These are phyloP conservation scores for Drosophila hamatofila DNA, from an alignment of 2,888 invertebrate species.

Conservation along the genomic window DNA sequence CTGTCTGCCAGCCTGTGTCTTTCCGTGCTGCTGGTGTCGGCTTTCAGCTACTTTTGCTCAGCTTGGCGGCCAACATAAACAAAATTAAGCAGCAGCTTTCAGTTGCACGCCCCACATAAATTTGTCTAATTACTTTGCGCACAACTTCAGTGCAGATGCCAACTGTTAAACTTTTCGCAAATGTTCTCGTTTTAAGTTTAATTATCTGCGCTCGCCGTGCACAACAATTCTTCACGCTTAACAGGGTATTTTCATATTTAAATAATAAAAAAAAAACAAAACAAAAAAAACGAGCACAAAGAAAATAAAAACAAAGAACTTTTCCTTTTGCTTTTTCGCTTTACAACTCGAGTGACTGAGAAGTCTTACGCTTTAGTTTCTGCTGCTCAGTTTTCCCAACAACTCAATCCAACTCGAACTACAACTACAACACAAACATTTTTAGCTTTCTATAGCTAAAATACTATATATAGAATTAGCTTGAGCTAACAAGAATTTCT, in stretches of 20 bases:
- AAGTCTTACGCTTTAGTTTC: background rate
- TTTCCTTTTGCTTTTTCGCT: background rate
- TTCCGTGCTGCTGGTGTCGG: slow-evolving; percentile 21
- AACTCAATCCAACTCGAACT: background rate
- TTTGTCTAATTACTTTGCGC: slow-evolving; percentile 63
- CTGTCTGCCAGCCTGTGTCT: background rate
- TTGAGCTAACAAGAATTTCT: background rate
- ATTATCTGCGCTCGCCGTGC: slow-evolving; percentile 38
- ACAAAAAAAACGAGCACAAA: background rate
- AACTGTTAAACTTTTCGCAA: slow-evolving; percentile 57
- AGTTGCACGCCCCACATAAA: slow-evolving; percentile 55
- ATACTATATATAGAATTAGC: background rate
- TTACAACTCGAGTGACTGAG: background rate
- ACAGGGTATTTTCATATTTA: slow-evolving; percentile 5
- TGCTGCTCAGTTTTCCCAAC: background rate
- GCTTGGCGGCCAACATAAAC: slow-evolving; percentile 47
- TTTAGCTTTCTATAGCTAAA: background rate
- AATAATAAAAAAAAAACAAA: background rate
- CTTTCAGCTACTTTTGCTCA: slow-evolving; percentile 38
- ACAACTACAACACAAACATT: background rate
- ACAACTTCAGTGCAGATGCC: slow-evolving; percentile 49
- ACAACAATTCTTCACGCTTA: slow-evolving; percentile 9
- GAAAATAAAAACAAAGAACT: slow-evolving; percentile 1
- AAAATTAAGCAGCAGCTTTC: slow-evolving; percentile 61
- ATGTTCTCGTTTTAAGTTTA: slow-evolving; percentile 62